Conservation (phyloP, 2,888 invertebrate genomes). For the Calameuta idolon region DNA sequence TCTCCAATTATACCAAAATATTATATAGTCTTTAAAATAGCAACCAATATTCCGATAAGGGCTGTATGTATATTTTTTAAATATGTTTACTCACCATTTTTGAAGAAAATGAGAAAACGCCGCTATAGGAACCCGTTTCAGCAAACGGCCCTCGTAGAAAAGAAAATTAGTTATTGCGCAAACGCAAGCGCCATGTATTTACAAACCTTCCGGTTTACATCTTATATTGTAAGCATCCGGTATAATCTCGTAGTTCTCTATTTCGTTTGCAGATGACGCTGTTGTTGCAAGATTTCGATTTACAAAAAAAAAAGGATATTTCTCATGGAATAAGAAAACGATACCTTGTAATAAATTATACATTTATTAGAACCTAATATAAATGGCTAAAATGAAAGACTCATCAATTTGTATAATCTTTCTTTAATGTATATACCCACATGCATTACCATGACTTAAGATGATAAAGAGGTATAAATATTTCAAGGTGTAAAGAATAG, state of each 20-base stretch:
- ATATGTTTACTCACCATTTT: constrained; percentile 38
- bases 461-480: too few relatives aligned
- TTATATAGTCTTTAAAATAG: too few relatives aligned
- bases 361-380: background rate
- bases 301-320: background rate
- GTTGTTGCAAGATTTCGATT: too few relatives aligned
- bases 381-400: background rate
- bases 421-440: too few relatives aligned
- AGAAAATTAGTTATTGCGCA: constrained; percentile 28
- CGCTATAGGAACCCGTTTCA: constrained; percentile 29
- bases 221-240: background rate
- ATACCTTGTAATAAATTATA: background rate
- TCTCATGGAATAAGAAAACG: background rate
- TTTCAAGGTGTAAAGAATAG: too few relatives aligned
- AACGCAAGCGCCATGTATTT: constrained; percentile 15
- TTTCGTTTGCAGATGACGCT: too few relatives aligned
- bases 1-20: constrained; percentile 18
- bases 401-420: too few relatives aligned
- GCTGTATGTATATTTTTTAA: constrained; percentile 24
- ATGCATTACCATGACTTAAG: too few relatives aligned
- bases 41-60: too few relatives aligned
- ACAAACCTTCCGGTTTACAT: constrained; percentile 24
- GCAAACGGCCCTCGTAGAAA: constrained; percentile 31
- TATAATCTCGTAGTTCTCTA: background rate
- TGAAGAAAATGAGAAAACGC: constrained; percentile 30